These are phyloP conservation scores for Microtus richardsoni DNA, from an alignment of 2,113 vertebrate species.

Conservation along the genomic window DNA sequence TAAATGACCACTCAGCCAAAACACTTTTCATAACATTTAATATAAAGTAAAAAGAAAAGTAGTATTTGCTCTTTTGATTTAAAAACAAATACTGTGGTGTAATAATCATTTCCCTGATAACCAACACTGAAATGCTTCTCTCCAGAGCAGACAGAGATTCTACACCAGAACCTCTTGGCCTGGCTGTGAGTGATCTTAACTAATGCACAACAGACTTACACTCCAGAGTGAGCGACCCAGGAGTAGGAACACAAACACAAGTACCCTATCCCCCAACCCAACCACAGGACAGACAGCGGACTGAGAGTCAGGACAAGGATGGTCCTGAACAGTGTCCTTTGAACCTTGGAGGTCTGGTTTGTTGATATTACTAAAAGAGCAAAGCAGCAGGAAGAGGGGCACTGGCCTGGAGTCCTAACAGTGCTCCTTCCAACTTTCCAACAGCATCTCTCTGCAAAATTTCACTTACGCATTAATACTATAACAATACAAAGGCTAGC, in stretches of 20 bases:
- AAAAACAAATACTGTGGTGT: constrained; percentile 30
- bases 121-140: background rate
- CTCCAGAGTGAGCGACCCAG: background rate
- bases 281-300: background rate
- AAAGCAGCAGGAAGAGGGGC: background rate
- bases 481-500: background rate
- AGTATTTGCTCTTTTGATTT: constrained; percentile 25
- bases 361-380: background rate
- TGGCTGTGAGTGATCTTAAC: background rate
- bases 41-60: background rate
- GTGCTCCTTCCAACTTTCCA: background rate
- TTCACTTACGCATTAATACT: background rate
- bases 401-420: background rate
- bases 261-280: background rate
- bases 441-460: background rate
- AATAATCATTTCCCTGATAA: background rate
- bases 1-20: constrained; percentile 19
- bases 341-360: background rate
- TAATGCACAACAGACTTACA: background rate
- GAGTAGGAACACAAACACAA: background rate
- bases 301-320: background rate
- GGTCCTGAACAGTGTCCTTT: background rate
- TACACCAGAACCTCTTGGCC: background rate
- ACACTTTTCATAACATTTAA: constrained; percentile 2
- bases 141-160: background rate